These are phyloP conservation scores for Poecilus cupreus DNA, from an alignment of 2,888 invertebrate species.

Conservation along the genomic window DNA sequence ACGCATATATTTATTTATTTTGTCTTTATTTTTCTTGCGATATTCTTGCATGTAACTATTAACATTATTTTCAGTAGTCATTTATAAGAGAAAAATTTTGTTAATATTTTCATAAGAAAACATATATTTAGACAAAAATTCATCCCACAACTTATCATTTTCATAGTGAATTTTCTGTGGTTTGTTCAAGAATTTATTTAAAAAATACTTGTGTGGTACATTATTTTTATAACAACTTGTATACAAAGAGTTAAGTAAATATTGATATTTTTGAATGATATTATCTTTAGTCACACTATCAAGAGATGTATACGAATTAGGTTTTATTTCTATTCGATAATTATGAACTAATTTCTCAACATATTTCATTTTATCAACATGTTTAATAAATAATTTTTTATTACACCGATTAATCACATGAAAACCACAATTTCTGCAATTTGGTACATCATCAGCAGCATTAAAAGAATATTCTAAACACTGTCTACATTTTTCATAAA, in stretches of 20 bases:
- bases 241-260: constrained; percentile 12
- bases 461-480: constrained; percentile 19
- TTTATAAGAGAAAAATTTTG: constrained; percentile 22
- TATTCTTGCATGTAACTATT: constrained; percentile 38
- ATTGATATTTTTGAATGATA: constrained; percentile 23
- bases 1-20: constrained; percentile 33
- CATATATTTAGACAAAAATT: constrained; percentile 24
- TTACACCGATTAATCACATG: constrained; percentile 5
- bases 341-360: constrained; percentile 33
- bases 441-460: not conserved
- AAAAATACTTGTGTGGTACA: constrained; percentile 20
- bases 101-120: constrained; percentile 22
- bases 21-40: constrained; percentile 23
- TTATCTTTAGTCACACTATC: constrained; percentile 13
- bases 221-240: constrained; percentile 12
- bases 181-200: constrained; percentile 14
- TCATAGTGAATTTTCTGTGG: not conserved
- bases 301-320: constrained; percentile 21
- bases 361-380: constrained; percentile 22
- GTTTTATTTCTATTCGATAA: constrained; percentile 20
- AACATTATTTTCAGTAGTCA: constrained; percentile 11
- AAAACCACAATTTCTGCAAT: constrained; percentile 12
- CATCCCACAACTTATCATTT: constrained; percentile 8
- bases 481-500: constrained; percentile 10
- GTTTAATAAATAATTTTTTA: constrained; percentile 14